phyloP scores from a whole-genome alignment of 2,797 vertebrate species.

The Cygnus olor region DNA sequence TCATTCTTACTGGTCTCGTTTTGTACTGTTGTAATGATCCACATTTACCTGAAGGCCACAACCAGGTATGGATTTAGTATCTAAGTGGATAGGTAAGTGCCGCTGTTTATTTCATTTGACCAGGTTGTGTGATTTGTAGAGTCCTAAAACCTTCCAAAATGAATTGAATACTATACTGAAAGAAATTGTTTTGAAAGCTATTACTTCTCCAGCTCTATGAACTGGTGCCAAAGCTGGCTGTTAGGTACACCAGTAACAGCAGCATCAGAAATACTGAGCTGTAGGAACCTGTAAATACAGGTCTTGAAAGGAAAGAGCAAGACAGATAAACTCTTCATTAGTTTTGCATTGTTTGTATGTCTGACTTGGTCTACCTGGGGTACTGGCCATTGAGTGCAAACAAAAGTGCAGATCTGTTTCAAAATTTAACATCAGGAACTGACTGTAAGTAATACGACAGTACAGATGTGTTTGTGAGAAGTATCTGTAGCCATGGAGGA shows the following conservation, averaged over 20 bases:
- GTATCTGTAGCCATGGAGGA: background rate
- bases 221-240: background rate
- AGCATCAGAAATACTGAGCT: background rate
- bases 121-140: background rate
- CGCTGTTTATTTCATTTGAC: conserved; percentile 7
- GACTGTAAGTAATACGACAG: background rate
- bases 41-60: background rate
- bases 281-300: background rate
- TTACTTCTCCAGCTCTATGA: background rate
- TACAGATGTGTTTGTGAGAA: background rate
- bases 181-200: background rate
- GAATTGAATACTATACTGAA: background rate
- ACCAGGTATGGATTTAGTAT: background rate
- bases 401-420: background rate
- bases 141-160: background rate
- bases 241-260: background rate
- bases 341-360: background rate
- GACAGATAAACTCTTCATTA: background rate
- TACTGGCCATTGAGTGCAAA: background rate
- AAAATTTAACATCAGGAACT: background rate
- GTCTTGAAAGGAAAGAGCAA: background rate
- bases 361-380: background rate
- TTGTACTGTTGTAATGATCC: background rate
- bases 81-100: background rate
- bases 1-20: background rate